A percentile compares a stretch with the other conserved stretches of the same genome.
These are phyloP conservation scores for Psettodes erumei DNA, from an alignment of 2,113 vertebrate genomes.

Conservation along the genomic window DNA sequence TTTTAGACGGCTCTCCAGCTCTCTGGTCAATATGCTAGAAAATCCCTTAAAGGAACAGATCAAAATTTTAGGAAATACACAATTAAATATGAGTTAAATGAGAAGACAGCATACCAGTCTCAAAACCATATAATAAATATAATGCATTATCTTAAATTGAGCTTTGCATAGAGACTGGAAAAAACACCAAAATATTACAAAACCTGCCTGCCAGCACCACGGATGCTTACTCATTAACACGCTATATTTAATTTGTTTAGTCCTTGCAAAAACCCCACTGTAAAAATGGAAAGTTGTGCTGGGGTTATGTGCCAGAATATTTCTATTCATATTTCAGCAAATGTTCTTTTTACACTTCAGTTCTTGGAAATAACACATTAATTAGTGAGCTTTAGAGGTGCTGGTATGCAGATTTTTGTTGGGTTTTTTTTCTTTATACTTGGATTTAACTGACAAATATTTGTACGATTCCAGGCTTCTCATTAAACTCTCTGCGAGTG, in stretches of 20 bases:
- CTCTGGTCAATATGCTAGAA: background rate
- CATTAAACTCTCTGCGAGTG: background rate
- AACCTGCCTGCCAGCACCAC: too few species aligned
- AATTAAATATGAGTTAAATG: background rate
- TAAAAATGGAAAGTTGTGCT: background rate
- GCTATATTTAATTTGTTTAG: background rate
- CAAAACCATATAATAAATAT: background rate
- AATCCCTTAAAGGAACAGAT: background rate
- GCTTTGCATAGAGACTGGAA: background rate
- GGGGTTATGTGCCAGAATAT: background rate
- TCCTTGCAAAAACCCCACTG: background rate
- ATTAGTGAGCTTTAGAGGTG: background rate
- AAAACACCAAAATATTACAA: background rate
- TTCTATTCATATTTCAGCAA: too few species aligned
- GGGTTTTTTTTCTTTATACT: too few species aligned
- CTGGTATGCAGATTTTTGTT: background rate
- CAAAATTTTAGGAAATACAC: background rate
- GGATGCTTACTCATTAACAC: too few species aligned
- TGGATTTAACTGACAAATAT: background rate
- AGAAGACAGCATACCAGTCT: background rate
- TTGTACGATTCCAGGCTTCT: background rate
- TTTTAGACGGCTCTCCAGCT: background rate
- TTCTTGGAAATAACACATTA: background rate
- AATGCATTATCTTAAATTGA: background rate
- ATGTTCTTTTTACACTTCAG: background rate